These are phyloP conservation scores for Nomia melanderi DNA, from an alignment of 1,140 invertebrate species.

Conservation along the genomic window DNA sequence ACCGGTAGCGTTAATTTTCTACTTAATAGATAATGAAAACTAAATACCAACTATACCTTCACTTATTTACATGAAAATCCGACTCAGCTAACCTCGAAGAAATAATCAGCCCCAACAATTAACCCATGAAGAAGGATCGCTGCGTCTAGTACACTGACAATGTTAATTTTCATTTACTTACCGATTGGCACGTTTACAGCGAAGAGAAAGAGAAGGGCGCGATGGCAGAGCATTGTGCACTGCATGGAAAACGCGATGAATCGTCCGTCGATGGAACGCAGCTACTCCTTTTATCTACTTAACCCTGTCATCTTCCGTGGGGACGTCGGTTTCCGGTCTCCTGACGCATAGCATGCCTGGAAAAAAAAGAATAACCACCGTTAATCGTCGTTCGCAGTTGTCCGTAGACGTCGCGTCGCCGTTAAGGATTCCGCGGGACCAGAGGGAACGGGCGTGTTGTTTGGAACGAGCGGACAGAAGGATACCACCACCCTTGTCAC, in stretches of 20 bases:
- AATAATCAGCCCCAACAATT: too few relatives aligned
- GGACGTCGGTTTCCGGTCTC: constrained; percentile 64
- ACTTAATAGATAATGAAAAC: too few relatives aligned
- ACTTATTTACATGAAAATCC: too few relatives aligned
- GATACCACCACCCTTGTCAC: constrained; percentile 6
- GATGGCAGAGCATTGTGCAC: constrained; percentile 74
- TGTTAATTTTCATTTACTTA: constrained; percentile 56
- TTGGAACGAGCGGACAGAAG: constrained; percentile 15
- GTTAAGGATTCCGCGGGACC: background rate
- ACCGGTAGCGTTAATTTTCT: too few relatives aligned
- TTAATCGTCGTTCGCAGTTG: constrained; percentile 30
- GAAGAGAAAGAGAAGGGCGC: constrained; percentile 72
- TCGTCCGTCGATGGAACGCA: constrained; percentile 53
- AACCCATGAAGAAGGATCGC: too few relatives aligned
- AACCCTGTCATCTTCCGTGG: constrained; percentile 71
- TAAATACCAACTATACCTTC: too few relatives aligned
- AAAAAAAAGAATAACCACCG: constrained; percentile 14
- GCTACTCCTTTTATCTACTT: constrained; percentile 70
- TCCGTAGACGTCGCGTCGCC: background rate
- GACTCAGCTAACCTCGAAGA: too few relatives aligned
- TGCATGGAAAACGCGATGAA: constrained; percentile 57
- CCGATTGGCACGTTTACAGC: constrained; percentile 77
- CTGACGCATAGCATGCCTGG: constrained; percentile 68
- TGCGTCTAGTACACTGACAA: too few relatives aligned
- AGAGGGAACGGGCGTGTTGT: background rate